Conservation (phyloP, 2,797 vertebrate species). For the Numenius phaeopus region DNA sequence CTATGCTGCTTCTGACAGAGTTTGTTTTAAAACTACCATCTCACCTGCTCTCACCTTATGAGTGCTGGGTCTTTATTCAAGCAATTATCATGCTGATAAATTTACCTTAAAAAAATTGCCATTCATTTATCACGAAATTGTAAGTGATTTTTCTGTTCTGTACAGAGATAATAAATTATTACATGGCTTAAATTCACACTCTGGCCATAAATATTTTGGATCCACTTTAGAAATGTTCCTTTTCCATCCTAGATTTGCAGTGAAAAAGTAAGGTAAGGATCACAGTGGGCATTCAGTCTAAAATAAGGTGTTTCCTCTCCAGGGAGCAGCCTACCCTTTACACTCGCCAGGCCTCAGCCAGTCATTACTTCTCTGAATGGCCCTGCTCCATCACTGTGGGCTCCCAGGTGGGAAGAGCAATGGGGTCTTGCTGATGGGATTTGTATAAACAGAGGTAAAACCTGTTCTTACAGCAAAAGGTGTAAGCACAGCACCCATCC, state of each 20-base stretch:
- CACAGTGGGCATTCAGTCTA: not conserved
- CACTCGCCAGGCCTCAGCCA: not conserved
- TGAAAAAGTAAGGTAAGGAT: not conserved
- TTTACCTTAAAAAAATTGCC: not conserved
- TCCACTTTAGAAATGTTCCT: not conserved
- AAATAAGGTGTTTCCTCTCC: not conserved
- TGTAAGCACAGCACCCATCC: not conserved
- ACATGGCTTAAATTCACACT: not conserved
- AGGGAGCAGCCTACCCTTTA: not conserved
- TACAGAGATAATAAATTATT: not conserved
- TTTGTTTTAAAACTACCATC: not conserved
- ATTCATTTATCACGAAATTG: not conserved
- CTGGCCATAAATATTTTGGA: slow-evolving; percentile 36
- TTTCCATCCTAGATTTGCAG: not conserved
- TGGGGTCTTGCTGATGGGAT: not conserved
- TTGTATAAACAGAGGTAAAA: not conserved
- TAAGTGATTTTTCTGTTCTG: slow-evolving; percentile 11
- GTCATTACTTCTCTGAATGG: not conserved
- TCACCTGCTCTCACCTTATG: not conserved
- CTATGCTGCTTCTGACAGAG: not conserved
- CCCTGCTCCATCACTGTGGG: not conserved
- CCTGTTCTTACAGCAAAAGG: not conserved
- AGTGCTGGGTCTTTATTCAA: not conserved
- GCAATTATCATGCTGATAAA: slow-evolving; percentile 15
- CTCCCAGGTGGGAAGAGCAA: not conserved